Conservation (phyloP, 2,888 invertebrate species). For the Catocala nupta region DNA sequence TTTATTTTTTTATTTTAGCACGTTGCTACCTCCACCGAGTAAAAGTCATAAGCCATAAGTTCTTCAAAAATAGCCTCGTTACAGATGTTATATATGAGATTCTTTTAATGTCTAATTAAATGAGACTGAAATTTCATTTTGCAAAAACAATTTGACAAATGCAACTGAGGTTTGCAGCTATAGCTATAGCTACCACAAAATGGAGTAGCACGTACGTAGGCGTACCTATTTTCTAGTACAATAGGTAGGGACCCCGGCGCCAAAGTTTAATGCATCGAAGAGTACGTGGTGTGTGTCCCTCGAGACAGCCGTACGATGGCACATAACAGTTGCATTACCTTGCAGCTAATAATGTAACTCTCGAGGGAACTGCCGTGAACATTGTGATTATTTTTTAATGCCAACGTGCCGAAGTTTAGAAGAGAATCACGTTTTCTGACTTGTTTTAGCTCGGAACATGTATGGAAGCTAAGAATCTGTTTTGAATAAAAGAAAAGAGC, state of each 20-base stretch:
- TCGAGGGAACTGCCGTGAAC: slow-evolving; percentile 18
- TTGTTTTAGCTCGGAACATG: not conserved
- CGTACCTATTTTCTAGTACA: not conserved
- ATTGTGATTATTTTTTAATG: slow-evolving; percentile 28
- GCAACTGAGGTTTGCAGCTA: not conserved
- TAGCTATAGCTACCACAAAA: not conserved
- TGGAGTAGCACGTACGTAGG: not conserved
- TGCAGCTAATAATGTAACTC: slow-evolving; percentile 38
- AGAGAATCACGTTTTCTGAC: slow-evolving; percentile 9
- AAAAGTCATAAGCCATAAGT: too few species aligned
- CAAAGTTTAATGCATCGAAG: slow-evolving; percentile 11
- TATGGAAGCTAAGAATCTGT: not conserved
- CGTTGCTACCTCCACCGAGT: too few species aligned
- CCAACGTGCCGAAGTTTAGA: slow-evolving; percentile 24
- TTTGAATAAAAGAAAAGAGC: not conserved
- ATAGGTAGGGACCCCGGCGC: not conserved
- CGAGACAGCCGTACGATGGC: slow-evolving; percentile 25
- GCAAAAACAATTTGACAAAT: too few species aligned
- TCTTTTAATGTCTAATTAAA: too few species aligned
- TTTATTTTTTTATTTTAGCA: too few species aligned
- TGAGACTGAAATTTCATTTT: too few species aligned
- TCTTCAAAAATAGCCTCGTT: too few species aligned
- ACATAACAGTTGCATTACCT: slow-evolving; percentile 40
- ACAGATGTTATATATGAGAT: too few species aligned
- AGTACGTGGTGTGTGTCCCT: slow-evolving; percentile 27